Evolutionary conservation across 2,888 invertebrate species (phyloP).

Genomic region (Phalera bucephala): DNA sequence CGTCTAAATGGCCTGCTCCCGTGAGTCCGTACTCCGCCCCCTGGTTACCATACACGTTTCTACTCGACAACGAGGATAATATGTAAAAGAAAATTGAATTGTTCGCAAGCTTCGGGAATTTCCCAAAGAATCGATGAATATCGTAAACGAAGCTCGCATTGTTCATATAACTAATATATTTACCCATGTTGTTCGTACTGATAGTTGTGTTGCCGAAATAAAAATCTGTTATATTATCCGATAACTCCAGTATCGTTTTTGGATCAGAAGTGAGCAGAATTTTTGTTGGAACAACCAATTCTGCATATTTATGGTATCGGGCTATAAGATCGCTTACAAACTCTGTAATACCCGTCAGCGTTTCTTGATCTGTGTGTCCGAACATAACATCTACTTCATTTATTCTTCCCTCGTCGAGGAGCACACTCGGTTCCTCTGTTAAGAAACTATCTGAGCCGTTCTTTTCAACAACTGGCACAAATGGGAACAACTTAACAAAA

Average conservation of each 20-base stretch:
- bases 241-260: constrained; percentile 22
- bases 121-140: constrained; percentile 28
- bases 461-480: constrained; percentile 39
- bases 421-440: constrained; percentile 22
- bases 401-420: constrained; percentile 54
- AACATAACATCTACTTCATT: constrained; percentile 83
- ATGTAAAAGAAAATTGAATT: constrained; percentile 37
- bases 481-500: constrained; percentile 19
- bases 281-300: constrained; percentile 35
- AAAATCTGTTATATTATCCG: constrained; percentile 26
- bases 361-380: constrained; percentile 87
- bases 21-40: constrained; percentile 33
- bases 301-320: constrained; percentile 24
- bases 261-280: constrained; percentile 27
- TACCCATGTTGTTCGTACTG: constrained; percentile 18
- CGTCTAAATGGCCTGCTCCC: constrained; percentile 48
- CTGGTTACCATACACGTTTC: constrained; percentile 36
- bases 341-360: constrained; percentile 33
- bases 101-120: constrained; percentile 16
- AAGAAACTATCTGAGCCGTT: constrained; percentile 35
- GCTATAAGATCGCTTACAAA: constrained; percentile 13
- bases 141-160: constrained; percentile 29
- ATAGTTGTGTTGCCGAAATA: constrained; percentile 35
- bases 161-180: constrained; percentile 26
- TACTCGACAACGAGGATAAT: constrained; percentile 38